Evolutionary conservation across 2,113 vertebrate genomes (phyloP), one percentile per base, ranked within the genome.

Genomic region (Mionectes macconnelli): DNA sequence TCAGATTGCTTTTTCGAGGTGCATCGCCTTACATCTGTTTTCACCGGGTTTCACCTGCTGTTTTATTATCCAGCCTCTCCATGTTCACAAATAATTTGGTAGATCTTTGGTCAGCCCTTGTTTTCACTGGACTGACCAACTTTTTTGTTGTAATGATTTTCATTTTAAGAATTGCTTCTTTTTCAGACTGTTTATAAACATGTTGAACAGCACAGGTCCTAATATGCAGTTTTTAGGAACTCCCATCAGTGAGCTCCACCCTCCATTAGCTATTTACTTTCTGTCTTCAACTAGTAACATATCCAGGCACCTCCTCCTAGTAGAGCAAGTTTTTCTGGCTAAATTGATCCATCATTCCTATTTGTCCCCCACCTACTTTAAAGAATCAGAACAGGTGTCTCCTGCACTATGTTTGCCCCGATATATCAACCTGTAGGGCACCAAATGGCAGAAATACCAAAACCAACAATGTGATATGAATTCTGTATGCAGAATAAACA

Each of bases 341-440:
- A 62, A 89, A 78, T 7, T 50, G 23, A 33, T 70, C 23, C 19
- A 66, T 57, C n/a, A 35, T 81, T 87, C 50, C 50, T 18, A 55
- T 50, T 45, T 92, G 14, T 40, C 10, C 25, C 10, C 14, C 50
- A 2, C 14, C 21, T 72, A 24, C 33, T 85, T 24, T 53, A 73
- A 86, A 79, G 67, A 39, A 53, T 56, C 50, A 67, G 64, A 72
- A 8, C 12, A 64, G 27, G 16, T 39, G 7, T 60, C 35, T 77
- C 30, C 10, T 12, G 2, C 8, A 83, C 31, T 69, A 0, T 5
- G 0, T 6, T 59, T 59, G 4, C 23, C 7, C 12, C 8, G 15
- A 11, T 35, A 78, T 16, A 28, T 55, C 23, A 83, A 49, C 12
- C 18, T 55, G 8, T 31, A 47, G 47, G 24, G 33, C 22, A 74